Evolutionary conservation across 2,888 invertebrate species (phyloP), one percentile per base, ranked within the genome.

Genomic region (Tyria jacobaeae): DNA sequence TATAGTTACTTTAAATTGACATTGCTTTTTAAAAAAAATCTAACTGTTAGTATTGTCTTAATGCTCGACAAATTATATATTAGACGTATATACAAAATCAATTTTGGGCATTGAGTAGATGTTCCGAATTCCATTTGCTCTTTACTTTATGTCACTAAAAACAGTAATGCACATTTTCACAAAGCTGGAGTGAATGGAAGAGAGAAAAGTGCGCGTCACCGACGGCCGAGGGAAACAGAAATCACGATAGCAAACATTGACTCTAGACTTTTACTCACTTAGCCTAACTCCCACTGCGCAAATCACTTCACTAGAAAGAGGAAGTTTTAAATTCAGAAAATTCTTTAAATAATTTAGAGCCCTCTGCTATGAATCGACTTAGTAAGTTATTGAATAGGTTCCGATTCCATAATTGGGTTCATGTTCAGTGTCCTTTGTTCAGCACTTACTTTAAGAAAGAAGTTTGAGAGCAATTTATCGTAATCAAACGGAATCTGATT

Each of bases 221-320:
- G 85, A 68, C 84, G 81, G 81, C 75, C 84, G 83, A 84, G 84
- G 84, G 87, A 85, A 84, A 84, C 83, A 81, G 85, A 92, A 93
- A 93, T 94, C 92, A 92, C 90, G 91, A 85, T 85, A 73, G 92
- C 92, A 92, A 93, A 94, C 91, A 93, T 93, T 93, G 92, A 93
- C 94, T 92, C 87, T 90, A 85, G 85, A 89, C 89, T 91, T 93
- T 90, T 88, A 91, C 90, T 91, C 90, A 91, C 92, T 92, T 90
- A 92, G 86, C 79, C 86, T 87, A 88, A 90, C 89, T 89, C 87
- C 80, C 76, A 73, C 84, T 84, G 84, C 82, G 81, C 88, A 86
- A 92, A 90, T 92, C 91, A 92, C 90, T 91, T 86, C 81, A 85
- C 84, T 84, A 80, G 79, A 79, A 85, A 78, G 83, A 82, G 81